Conservation (phyloP, 2,797 vertebrate species). For the Adrianichthys oophorus region DNA sequence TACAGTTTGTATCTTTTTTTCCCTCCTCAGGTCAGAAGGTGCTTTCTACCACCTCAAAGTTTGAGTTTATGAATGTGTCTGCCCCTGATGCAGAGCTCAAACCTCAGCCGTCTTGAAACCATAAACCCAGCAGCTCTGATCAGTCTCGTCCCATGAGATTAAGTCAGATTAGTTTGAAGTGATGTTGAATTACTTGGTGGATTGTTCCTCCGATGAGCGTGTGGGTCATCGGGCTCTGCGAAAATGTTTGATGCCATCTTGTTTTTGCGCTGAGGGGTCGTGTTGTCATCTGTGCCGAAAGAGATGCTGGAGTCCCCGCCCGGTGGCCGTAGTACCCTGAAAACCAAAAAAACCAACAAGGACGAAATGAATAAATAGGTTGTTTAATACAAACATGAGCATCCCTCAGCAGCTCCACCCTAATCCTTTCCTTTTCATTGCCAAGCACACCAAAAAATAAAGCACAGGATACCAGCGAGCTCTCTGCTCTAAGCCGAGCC, state of each 20-base stretch:
- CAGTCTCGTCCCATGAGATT: neutral
- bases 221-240: constrained; percentile 86
- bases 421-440: constrained; percentile 34
- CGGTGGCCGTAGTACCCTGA: constrained; percentile 91
- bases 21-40: constrained; percentile 19
- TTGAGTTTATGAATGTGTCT: constrained; percentile 8
- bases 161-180: neutral
- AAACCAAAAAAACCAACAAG: constrained; percentile 23
- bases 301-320: constrained; percentile 92
- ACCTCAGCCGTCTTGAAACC: neutral
- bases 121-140: constrained; percentile 4
- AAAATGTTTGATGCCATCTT: constrained; percentile 96
- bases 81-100: constrained; percentile 7
- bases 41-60: constrained; percentile 40
- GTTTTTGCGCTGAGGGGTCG: constrained; percentile 85
- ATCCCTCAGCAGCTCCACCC: constrained; percentile 30
- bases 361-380: neutral
- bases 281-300: constrained; percentile 86
- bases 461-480: constrained; percentile 37
- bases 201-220: constrained; percentile 79
- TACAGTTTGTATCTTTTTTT: constrained; percentile 37
- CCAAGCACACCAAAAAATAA: constrained; percentile 16
- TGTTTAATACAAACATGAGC: neutral
- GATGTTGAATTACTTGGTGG: constrained; percentile 65
- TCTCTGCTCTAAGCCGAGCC: constrained; percentile 56